Evolutionary conservation across 2,113 vertebrate genomes (phyloP).

Genomic region (Caloenas nicobarica): DNA sequence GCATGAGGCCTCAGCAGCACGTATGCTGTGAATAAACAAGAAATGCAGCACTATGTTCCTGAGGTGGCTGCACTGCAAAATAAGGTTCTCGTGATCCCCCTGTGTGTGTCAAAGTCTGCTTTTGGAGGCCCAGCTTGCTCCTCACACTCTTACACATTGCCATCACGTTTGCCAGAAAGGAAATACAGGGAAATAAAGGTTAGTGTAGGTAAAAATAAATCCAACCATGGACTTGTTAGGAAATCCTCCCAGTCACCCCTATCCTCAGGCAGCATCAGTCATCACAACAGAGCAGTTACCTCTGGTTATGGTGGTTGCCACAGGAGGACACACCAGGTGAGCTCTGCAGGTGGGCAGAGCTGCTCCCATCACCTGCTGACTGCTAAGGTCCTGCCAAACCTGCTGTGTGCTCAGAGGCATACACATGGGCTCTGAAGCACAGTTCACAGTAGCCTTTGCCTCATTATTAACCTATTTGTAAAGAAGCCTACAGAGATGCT

Average conservation of each 20-base stretch:
- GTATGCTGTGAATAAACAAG: conserved; percentile 45
- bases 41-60: not conserved
- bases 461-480: not conserved
- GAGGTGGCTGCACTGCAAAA: not conserved
- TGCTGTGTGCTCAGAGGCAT: not conserved
- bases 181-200: conserved; percentile 31
- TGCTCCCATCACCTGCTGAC: not conserved
- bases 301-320: not conserved
- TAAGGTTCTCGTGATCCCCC: not conserved
- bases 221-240: not conserved
- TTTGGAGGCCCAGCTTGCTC: not conserved
- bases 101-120: not conserved
- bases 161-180: conserved; percentile 9
- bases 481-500: not conserved
- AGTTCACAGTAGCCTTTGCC: not conserved
- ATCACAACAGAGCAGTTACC: not conserved
- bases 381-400: not conserved
- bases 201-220: conserved; percentile 30
- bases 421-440: not conserved
- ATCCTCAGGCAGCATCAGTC: not conserved
- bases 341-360: not conserved
- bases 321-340: not conserved
- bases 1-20: not conserved
- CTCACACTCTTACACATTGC: not conserved
- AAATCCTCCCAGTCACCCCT: not conserved